phyloP scores from a whole-genome alignment of 2,113 vertebrate genomes.

The Rhombomys opimus region DNA sequence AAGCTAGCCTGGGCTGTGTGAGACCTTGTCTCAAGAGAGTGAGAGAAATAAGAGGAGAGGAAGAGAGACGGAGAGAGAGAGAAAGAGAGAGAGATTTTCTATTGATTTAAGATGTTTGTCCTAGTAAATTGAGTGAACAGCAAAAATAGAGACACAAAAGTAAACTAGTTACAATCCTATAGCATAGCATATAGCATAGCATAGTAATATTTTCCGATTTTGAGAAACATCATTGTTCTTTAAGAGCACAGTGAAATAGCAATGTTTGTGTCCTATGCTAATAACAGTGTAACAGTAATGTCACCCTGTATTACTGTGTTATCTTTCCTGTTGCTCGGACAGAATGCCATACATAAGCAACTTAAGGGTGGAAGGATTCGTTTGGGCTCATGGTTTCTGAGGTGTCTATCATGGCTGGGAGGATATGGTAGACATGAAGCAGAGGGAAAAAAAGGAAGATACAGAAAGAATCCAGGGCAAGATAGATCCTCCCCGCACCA shows the following conservation, averaged over 20 bases:
- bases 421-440: not conserved
- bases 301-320: not conserved
- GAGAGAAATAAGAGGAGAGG: too few species aligned
- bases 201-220: not conserved
- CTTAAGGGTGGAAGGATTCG: not conserved
- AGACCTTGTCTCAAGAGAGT: not conserved
- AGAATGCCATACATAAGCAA: not conserved
- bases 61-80: not conserved
- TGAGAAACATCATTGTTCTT: not conserved
- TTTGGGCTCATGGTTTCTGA: not conserved
- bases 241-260: not conserved
- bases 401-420: not conserved
- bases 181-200: not conserved
- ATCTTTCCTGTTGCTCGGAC: not conserved
- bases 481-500: not conserved
- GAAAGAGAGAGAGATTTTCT: not conserved
- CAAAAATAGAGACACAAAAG: slow-evolving; percentile 6
- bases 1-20: not conserved
- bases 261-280: not conserved
- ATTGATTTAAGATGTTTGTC: not conserved
- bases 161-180: not conserved
- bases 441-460: not conserved
- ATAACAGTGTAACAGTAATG: not conserved
- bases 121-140: not conserved
- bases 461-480: not conserved